Evolutionary conservation across 2,113 vertebrate species (phyloP).

Genomic region (Cottus gobio): DNA sequence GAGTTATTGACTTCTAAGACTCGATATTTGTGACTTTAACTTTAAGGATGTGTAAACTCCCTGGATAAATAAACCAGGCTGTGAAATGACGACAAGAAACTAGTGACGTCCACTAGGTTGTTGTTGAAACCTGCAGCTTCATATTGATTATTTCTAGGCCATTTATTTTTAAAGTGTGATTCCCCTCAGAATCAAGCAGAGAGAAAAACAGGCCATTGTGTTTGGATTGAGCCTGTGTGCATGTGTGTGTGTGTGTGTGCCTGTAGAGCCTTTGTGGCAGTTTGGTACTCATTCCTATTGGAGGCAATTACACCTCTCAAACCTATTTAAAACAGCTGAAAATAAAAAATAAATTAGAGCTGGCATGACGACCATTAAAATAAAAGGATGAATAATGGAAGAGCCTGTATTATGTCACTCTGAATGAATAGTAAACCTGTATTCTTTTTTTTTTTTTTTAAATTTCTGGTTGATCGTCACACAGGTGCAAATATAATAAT

Average conservation of each 20-base stretch:
- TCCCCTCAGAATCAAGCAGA: conserved; percentile 39
- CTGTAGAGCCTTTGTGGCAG: conserved; percentile 19
- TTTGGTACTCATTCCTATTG: conserved; percentile 20
- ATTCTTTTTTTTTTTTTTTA: background rate
- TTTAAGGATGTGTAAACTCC: conserved; percentile 9
- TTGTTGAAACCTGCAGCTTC: conserved; percentile 43
- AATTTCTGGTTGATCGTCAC: background rate
- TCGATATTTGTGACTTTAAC: background rate
- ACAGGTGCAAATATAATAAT: background rate
- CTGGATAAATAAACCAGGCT: conserved; percentile 1
- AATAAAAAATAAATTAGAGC: conserved; percentile 23
- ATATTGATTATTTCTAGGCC: conserved; percentile 75
- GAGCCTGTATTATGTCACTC: background rate
- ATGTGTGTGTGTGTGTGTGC: conserved; percentile 13
- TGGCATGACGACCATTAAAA: conserved; percentile 11
- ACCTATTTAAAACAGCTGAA: conserved; percentile 31
- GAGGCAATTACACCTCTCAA: conserved; percentile 35
- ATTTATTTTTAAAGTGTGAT: conserved; percentile 71
- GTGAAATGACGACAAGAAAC: conserved; percentile 16
- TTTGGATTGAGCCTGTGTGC: conserved; percentile 62
- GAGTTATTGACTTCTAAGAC: background rate
- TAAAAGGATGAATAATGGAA: conserved; percentile 12
- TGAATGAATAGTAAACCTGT: conserved; percentile 3
- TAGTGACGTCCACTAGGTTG: conserved; percentile 42
- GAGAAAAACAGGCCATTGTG: conserved; percentile 68